These are phyloP conservation scores for Chlorops oryzae DNA, from an alignment of 1,140 invertebrate genomes.

Conservation along the genomic window DNA sequence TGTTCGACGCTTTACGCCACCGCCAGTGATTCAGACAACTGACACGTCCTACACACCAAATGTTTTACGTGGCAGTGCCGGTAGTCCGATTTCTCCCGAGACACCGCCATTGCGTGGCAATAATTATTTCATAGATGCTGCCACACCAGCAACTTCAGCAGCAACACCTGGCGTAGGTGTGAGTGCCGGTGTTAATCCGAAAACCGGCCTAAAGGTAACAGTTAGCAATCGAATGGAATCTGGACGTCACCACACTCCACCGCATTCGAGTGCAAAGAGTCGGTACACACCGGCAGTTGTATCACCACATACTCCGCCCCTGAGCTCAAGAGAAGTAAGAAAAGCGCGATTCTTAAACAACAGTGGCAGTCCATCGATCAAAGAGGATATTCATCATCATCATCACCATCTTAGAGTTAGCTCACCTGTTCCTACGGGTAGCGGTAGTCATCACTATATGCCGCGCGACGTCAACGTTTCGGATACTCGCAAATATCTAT, in stretches of 20 bases:
- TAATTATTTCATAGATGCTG: conserved; percentile 13
- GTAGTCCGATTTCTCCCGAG: conserved; percentile 56
- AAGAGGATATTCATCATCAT: conserved; percentile 30
- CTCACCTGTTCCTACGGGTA: neutral
- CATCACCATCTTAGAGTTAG: conserved; percentile 23
- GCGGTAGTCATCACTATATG: conserved; percentile 10
- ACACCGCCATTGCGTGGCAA: conserved; percentile 49
- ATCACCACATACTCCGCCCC: conserved; percentile 33
- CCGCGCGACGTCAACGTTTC: neutral
- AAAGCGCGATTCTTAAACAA: conserved; percentile 33
- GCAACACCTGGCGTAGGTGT: neutral
- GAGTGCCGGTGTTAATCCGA: conserved; percentile 17
- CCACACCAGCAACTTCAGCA: neutral
- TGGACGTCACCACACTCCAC: conserved; percentile 33
- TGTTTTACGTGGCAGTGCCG: conserved; percentile 44
- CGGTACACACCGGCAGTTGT: conserved; percentile 36
- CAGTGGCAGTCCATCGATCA: conserved; percentile 31
- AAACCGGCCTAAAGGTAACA: conserved; percentile 33
- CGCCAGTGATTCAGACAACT: conserved; percentile 38
- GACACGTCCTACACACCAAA: conserved; percentile 50
- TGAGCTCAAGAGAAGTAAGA: conserved; percentile 15
- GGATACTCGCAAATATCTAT: conserved; percentile 11
- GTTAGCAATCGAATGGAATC: conserved; percentile 31
- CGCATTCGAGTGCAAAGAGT: conserved; percentile 22
- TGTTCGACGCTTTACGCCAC: conserved; percentile 33